Percentiles rank a stretch among this genome's conserved stretches.
Evolutionary conservation across 2,888 invertebrate genomes (phyloP).

Genomic region (Drosophila demipolita): DNA sequence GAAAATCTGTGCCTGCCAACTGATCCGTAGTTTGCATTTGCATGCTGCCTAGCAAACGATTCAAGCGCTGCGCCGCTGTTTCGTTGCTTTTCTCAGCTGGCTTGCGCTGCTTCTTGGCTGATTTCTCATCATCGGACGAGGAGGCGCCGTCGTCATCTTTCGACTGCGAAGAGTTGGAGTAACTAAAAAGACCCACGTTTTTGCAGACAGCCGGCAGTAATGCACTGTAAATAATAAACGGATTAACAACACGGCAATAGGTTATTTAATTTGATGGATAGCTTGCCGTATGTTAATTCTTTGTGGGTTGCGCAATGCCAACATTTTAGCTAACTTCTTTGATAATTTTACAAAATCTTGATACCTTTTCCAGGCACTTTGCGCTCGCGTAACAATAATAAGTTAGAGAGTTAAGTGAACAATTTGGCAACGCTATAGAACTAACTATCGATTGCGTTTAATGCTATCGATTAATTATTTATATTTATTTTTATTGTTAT

Average conservation of each 20-base stretch:
- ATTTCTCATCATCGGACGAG: conserved; percentile 81
- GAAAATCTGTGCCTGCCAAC: conserved; percentile 56
- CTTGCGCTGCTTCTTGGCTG: conserved; percentile 54
- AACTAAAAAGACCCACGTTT: conserved; percentile 65
- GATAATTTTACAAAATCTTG: conserved; percentile 38
- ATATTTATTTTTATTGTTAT: conserved; percentile 5
- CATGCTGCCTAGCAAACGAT: conserved; percentile 83
- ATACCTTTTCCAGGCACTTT: conserved; percentile 23
- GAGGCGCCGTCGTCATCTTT: conserved; percentile 69
- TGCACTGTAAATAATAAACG: conserved; percentile 26
- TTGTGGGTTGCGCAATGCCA: conserved; percentile 46
- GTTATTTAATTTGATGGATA: fast-evolving
- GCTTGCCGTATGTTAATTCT: conserved; percentile 53
- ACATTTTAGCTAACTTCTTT: conserved; percentile 58
- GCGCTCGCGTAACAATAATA: conserved; percentile 71
- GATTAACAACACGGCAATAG: background rate
- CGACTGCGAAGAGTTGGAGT: conserved; percentile 62
- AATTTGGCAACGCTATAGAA: conserved; percentile 25
- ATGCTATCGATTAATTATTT: conserved; percentile 6
- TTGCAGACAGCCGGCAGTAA: conserved; percentile 63
- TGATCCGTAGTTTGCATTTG: conserved; percentile 81
- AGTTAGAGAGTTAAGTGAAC: background rate
- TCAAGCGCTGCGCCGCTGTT: conserved; percentile 81
- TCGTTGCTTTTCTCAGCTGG: conserved; percentile 47
- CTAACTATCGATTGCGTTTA: conserved; percentile 21